Percentiles rank a stretch among this genome's conserved stretches.
Evolutionary conservation across 2,888 invertebrate species (phyloP).

Genomic region (Microplitis deprimator): DNA sequence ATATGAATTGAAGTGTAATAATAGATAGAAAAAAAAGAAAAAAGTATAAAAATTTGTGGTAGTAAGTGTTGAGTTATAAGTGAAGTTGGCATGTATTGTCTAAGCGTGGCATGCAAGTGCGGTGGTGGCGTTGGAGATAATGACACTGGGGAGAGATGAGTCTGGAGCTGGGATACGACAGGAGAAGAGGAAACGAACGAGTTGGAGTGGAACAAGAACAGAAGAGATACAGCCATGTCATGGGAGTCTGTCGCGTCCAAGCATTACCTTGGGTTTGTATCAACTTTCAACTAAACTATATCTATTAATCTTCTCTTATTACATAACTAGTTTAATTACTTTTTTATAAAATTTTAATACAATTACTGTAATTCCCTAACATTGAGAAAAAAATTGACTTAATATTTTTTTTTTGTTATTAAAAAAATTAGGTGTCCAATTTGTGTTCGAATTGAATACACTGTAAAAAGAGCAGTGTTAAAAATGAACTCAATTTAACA

Average conservation of each 20-base stretch:
- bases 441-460: too few relatives aligned
- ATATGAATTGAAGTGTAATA: not conserved
- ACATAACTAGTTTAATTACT: not conserved
- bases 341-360: not conserved
- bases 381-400: too few relatives aligned
- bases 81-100: slow-evolving; percentile 57
- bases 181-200: slow-evolving; percentile 52
- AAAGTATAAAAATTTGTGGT: slow-evolving; percentile 11
- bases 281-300: not conserved
- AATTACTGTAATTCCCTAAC: too few relatives aligned
- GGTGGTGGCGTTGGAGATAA: slow-evolving; percentile 55
- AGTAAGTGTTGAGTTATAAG: slow-evolving; percentile 25
- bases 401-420: too few relatives aligned
- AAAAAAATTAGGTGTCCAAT: too few relatives aligned
- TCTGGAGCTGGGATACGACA: slow-evolving; percentile 55
- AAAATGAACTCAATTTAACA: too few relatives aligned
- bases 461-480: too few relatives aligned
- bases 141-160: slow-evolving; percentile 60
- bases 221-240: slow-evolving; percentile 78
- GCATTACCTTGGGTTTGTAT: slow-evolving; percentile 80
- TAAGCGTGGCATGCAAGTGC: slow-evolving; percentile 59
- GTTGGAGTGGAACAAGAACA: slow-evolving; percentile 50
- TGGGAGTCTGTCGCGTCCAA: slow-evolving; percentile 89
- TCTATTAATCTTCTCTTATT: not conserved
- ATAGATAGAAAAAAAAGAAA: not conserved